These are phyloP conservation scores for Podargus strigoides DNA, from an alignment of 2,797 vertebrate species.

Conservation along the genomic window DNA sequence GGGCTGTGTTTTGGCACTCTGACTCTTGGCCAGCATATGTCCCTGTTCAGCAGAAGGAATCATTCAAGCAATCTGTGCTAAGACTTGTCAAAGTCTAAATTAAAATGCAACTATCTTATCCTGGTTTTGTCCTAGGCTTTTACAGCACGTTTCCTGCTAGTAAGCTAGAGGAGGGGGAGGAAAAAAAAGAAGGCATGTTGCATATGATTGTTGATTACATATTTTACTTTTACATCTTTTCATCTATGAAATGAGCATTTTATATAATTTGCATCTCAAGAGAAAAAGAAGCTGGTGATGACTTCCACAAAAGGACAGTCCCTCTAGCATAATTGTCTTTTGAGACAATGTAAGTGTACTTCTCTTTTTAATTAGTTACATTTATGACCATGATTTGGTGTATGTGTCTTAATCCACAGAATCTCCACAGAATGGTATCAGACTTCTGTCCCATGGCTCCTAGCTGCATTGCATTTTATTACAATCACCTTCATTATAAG, in stretches of 20 bases:
- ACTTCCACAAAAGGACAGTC: neutral
- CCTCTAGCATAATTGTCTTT: neutral
- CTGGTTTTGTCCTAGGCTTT: neutral
- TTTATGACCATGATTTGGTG: neutral
- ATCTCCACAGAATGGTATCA: neutral
- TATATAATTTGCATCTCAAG: neutral
- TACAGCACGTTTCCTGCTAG: neutral
- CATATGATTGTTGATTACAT: neutral
- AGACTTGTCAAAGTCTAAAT: conserved; percentile 15
- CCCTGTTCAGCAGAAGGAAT: conserved; percentile 39
- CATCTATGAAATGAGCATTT: neutral
- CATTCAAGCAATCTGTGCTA: conserved; percentile 22
- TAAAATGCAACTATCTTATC: neutral
- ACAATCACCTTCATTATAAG: neutral
- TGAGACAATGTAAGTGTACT: neutral
- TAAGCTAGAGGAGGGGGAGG: neutral
- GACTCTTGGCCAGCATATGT: conserved; percentile 32
- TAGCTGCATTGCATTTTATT: neutral
- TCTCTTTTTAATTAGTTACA: neutral
- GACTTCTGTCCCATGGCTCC: neutral
- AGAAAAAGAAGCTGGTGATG: neutral
- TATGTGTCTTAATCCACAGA: neutral
- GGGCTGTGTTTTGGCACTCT: conserved; percentile 8
- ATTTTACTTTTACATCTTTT: neutral
- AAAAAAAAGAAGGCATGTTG: no score